Evolutionary conservation across 2,797 vertebrate genomes (phyloP).

Genomic region (Calcarius lapponicus): DNA sequence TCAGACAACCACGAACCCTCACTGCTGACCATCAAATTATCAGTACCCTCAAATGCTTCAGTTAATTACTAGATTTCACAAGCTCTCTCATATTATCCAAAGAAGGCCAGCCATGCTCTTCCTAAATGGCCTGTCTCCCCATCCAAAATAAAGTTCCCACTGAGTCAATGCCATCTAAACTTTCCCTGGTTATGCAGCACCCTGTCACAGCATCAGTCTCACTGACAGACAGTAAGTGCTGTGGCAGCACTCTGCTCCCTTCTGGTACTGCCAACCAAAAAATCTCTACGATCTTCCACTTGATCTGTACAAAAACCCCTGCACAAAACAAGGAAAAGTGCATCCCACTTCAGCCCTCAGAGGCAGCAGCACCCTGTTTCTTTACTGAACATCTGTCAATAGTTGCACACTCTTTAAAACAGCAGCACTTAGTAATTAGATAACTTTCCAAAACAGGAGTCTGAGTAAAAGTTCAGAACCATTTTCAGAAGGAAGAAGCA

Average conservation of each 20-base stretch:
- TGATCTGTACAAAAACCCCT: background rate
- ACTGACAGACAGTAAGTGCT: background rate
- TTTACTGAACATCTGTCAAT: background rate
- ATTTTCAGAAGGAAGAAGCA: background rate
- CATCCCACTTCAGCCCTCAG: background rate
- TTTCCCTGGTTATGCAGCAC: accelerated
- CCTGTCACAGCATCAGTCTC: accelerated
- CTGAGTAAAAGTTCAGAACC: background rate
- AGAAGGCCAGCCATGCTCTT: background rate
- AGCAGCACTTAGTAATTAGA: background rate
- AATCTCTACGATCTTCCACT: background rate
- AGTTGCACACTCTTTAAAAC: background rate
- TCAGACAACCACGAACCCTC: background rate
- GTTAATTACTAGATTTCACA: background rate
- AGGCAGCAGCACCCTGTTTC: background rate
- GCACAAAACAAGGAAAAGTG: background rate
- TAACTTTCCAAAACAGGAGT: background rate
- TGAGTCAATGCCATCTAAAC: background rate
- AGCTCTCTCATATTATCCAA: background rate
- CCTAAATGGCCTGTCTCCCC: background rate
- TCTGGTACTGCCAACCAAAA: background rate
- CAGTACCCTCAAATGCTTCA: background rate
- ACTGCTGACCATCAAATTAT: background rate
- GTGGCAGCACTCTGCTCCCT: background rate
- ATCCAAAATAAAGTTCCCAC: background rate